A percentile compares a stretch with the other conserved stretches of the same genome.
Evolutionary conservation across 92 coral and sea anemone genomes (phyloP).

Genomic region (Actinostola sp.): DNA sequence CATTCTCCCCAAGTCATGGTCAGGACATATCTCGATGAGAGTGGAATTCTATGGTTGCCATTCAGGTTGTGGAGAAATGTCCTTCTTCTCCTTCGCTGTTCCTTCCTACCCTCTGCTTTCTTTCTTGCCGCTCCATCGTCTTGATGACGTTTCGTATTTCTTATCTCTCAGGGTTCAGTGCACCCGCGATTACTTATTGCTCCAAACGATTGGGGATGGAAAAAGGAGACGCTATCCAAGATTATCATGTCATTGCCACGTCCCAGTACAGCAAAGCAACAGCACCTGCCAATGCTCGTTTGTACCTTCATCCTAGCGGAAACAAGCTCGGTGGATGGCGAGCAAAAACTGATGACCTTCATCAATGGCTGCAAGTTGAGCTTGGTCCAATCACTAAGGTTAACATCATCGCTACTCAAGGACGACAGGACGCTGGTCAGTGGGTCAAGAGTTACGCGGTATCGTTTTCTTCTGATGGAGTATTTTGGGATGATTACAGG

Average conservation of each 20-base stretch:
- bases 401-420: constrained; percentile 25
- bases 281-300: constrained; percentile 17
- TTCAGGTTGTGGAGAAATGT: constrained; percentile 2
- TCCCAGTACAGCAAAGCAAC: constrained; percentile 17
- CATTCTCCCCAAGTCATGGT: constrained; percentile 25
- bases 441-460: constrained; percentile 36
- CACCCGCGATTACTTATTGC: constrained; percentile 18
- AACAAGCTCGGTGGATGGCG: constrained; percentile 18
- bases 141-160: neutral
- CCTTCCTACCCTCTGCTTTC: neutral
- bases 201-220: constrained; percentile 27
- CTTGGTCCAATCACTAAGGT: constrained; percentile 31
- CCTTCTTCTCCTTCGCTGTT: neutral
- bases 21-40: constrained; percentile 21
- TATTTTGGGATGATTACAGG: constrained; percentile 25
- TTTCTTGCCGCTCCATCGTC: neutral
- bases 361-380: constrained; percentile 32
- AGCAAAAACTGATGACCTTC: constrained; percentile 2
- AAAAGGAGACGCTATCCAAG: constrained; percentile 8
- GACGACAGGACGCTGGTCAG: constrained; percentile 11
- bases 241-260: constrained; percentile 21
- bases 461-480: constrained; percentile 22
- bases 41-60: constrained; percentile 28
- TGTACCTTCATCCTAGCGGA: constrained; percentile 8
- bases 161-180: constrained; percentile 12